These are phyloP conservation scores for Pagrus major DNA, from an alignment of 2,113 vertebrate species.

Conservation along the genomic window DNA sequence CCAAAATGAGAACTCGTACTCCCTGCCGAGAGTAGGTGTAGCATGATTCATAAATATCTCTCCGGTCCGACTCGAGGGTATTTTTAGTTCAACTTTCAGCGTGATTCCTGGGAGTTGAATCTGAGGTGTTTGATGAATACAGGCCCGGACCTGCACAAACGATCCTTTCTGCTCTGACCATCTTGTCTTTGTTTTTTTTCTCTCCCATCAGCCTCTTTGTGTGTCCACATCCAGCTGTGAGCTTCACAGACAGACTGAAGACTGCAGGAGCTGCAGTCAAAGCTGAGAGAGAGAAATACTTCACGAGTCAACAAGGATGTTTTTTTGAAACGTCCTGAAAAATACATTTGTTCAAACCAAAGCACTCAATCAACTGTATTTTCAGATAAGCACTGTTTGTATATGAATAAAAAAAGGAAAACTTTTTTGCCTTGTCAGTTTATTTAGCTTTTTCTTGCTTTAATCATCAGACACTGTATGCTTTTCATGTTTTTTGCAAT, in stretches of 20 bases:
- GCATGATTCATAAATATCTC: slow-evolving; percentile 23
- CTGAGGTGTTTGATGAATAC: slow-evolving; percentile 13
- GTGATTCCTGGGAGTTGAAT: neutral
- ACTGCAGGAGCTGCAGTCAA: slow-evolving; percentile 11
- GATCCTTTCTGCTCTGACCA: slow-evolving; percentile 5
- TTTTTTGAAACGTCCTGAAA: slow-evolving; percentile 28
- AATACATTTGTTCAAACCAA: slow-evolving; percentile 15
- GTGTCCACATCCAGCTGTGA: slow-evolving; percentile 39
- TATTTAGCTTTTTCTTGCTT: neutral
- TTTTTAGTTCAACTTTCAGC: slow-evolving; percentile 12
- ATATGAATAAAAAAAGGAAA: slow-evolving; percentile 55
- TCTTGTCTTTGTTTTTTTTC: neutral
- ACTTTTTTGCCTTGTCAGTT: neutral
- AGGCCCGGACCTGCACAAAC: neutral
- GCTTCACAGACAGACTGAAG: slow-evolving; percentile 19
- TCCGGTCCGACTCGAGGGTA: neutral
- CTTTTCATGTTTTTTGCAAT: no score
- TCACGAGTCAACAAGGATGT: neutral
- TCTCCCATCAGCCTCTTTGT: slow-evolving; percentile 30
- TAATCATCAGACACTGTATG: neutral
- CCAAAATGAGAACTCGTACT: neutral
- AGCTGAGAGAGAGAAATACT: neutral
- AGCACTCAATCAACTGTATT: slow-evolving; percentile 13
- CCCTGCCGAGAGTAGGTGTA: slow-evolving; percentile 5
- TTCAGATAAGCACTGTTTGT: slow-evolving; percentile 57